Conservation (phyloP, 2,888 invertebrate species). For the Stictocephala bisonia region DNA sequence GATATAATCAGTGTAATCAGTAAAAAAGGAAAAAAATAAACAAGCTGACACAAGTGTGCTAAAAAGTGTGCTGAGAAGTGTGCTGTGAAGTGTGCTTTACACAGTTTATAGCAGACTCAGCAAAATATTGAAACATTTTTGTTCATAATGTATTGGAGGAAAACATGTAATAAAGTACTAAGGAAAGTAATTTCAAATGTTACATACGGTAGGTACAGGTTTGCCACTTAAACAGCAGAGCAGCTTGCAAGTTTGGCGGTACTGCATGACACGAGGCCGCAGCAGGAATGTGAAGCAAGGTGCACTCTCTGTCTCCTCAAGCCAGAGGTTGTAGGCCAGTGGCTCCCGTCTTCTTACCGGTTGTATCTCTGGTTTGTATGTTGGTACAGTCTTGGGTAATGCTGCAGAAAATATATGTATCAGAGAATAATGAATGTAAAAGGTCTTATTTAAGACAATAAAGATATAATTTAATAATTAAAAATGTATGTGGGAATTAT, state of each 20-base stretch:
- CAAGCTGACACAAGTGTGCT: too few species aligned
- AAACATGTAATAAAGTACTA: background rate
- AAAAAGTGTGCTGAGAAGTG: background rate
- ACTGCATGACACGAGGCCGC: conserved; percentile 98
- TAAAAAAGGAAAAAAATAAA: too few species aligned
- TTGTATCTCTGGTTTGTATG: conserved; percentile 75
- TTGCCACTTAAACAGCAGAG: conserved; percentile 96
- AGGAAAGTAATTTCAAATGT: background rate
- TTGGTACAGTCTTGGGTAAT: conserved; percentile 77
- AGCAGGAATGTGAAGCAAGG: conserved; percentile 98
- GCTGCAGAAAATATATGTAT: conserved; percentile 72
- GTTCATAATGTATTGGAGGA: background rate
- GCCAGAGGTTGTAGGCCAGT: conserved; percentile 89
- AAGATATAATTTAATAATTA: too few species aligned
- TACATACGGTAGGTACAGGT: conserved; percentile 87
- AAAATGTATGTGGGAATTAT: too few species aligned
- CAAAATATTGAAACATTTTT: too few species aligned
- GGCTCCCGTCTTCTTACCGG: conserved; percentile 84
- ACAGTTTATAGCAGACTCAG: too few species aligned
- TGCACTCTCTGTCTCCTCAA: conserved; percentile 91
- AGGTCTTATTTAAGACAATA: too few species aligned
- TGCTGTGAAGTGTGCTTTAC: too few species aligned
- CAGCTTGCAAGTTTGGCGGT: conserved; percentile 95
- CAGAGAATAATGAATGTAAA: too few species aligned
- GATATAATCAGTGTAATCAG: too few species aligned